A percentile compares a stretch with the other conserved stretches of the same genome.
These are phyloP conservation scores for Rotaria macrura DNA, from an alignment of 2,888 invertebrate genomes.

Conservation along the genomic window DNA sequence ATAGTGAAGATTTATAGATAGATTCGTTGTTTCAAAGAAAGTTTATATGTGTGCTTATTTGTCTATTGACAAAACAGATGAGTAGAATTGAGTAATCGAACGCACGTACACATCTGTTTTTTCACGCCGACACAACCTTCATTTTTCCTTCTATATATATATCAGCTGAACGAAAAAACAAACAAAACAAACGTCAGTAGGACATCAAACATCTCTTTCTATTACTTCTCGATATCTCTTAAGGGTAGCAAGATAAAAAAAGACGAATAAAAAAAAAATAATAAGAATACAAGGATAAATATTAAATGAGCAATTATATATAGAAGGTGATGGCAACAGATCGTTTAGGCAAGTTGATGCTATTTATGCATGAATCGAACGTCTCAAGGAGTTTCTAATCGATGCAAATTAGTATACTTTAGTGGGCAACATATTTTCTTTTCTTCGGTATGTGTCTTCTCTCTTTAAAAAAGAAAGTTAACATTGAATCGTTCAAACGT, in stretches of 20 bases:
- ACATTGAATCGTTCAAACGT: background rate
- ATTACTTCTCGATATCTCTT: background rate
- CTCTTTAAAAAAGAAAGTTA: background rate
- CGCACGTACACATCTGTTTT: background rate
- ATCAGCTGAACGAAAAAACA: background rate
- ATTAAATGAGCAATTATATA: background rate
- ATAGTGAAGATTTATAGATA: background rate
- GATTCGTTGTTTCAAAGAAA: background rate
- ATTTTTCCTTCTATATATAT: background rate
- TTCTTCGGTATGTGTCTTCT: background rate
- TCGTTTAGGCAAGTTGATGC: background rate
- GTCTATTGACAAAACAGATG: background rate
- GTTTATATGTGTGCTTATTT: background rate
- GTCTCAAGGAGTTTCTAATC: background rate
- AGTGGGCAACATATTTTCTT: background rate
- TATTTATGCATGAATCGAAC: background rate
- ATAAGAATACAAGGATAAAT: background rate
- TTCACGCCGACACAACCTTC: background rate
- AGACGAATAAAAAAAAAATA: background rate
- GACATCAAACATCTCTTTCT: too few relatives aligned
- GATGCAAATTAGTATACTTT: background rate
- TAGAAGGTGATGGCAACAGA: background rate
- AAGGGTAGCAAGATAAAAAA: background rate
- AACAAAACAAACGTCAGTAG: background rate
- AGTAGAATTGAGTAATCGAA: background rate